phyloP scores from a whole-genome alignment of 2,888 invertebrate genomes.

The Sinotaia quadrata region DNA sequence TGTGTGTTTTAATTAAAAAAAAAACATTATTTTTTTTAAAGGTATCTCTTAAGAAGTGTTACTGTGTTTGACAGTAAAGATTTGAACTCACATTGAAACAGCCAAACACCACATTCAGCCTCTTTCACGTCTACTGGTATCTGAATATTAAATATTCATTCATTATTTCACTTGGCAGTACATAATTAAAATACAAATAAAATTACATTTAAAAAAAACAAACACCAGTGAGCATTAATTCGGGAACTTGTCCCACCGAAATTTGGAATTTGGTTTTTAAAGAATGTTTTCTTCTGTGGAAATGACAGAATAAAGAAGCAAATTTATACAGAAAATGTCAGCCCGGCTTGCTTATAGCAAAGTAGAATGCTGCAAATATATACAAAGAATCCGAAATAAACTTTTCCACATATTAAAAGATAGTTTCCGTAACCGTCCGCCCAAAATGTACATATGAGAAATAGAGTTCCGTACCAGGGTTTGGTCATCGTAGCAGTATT shows the following conservation, averaged over 20 bases:
- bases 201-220: constrained; percentile 9
- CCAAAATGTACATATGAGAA: constrained; percentile 29
- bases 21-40: too few relatives aligned
- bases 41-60: too few relatives aligned
- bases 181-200: constrained; percentile 2
- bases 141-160: constrained; percentile 6
- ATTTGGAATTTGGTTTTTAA: constrained; percentile 17
- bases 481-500: constrained; percentile 10
- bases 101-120: too few relatives aligned
- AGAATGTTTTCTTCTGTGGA: constrained; percentile 24
- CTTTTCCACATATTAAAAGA: constrained; percentile 23
- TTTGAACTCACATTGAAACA: too few relatives aligned
- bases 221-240: constrained; percentile 16
- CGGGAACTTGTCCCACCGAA: constrained; percentile 22
- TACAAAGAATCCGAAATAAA: constrained; percentile 33
- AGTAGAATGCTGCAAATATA: constrained; percentile 36
- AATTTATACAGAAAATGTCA: constrained; percentile 31
- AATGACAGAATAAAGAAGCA: constrained; percentile 22
- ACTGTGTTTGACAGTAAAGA: too few relatives aligned
- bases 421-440: constrained; percentile 19
- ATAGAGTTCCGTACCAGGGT: constrained; percentile 2
- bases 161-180: constrained; percentile 1
- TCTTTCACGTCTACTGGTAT: too few relatives aligned
- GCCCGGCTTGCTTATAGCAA: constrained; percentile 22
- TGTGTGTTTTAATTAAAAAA: too few relatives aligned